A percentile compares a stretch with the other conserved stretches of the same genome.
Conservation (phyloP, 2,797 vertebrate species). For the Spinibarbus caldwelli region DNA sequence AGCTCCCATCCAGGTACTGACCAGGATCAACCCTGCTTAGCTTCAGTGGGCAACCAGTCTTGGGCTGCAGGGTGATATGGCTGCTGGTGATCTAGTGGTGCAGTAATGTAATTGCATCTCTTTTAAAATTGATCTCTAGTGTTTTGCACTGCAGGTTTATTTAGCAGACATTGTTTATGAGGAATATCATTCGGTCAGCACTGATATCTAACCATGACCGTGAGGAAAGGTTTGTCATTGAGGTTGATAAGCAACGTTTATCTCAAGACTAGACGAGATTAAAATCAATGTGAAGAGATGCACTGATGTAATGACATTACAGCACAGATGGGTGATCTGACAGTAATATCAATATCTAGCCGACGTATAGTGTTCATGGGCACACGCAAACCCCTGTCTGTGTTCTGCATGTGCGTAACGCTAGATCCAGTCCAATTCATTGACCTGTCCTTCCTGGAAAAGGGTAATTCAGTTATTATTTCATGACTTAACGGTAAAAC, state of each 20-base stretch:
- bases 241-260: conserved; percentile 8
- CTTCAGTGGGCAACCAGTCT: too few species aligned
- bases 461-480: conserved; percentile 18
- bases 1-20: too few species aligned
- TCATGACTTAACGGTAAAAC: neutral
- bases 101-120: conserved; percentile 3
- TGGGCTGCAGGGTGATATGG: too few species aligned
- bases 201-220: neutral
- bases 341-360: conserved; percentile 41
- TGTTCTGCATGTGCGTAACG: neutral
- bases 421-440: conserved; percentile 6
- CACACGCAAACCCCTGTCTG: neutral
- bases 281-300: conserved; percentile 35
- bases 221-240: neutral
- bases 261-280: neutral
- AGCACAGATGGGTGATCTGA: conserved; percentile 26
- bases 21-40: too few species aligned
- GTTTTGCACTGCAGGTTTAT: neutral
- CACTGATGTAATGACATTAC: conserved; percentile 43
- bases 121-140: neutral
- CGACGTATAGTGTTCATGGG: neutral
- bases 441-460: neutral
- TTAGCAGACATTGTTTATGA: neutral
- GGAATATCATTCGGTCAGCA: neutral
- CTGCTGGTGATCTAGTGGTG: too few species aligned